Base-by-base conservation (phyloP, 2,797 vertebrate genomes). In the Amphiprion clarkii region DNA sequence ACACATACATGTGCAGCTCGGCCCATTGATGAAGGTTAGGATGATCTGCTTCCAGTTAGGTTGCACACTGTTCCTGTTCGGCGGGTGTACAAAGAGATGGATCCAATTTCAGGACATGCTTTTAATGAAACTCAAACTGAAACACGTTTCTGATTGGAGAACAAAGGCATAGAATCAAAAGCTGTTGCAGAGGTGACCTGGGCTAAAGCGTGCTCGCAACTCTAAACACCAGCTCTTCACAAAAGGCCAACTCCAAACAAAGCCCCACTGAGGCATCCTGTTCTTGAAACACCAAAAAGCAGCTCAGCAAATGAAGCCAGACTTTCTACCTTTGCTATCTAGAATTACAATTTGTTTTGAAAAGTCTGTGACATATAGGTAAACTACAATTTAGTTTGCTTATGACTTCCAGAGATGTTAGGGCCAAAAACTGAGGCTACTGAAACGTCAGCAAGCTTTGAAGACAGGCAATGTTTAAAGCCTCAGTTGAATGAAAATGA, bases 101-200 rank as follows among this genome's bases (percentile, higher is more conserved):
- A 89, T 94, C 92, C 76, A 75, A 72, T 94, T 94, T 93, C 91
- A 89, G 83, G 92, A 94, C 89, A 85, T 93, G 94, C 93, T 94
- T 94, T 92, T 93, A 92, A 94, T 95, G 93, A 92, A 94, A 93
- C 88, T 91, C 92, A 90, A 94, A 94, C 89, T 87, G 89, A 92
- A 94, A 92, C 90, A 87, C 86, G 78, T 92, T 91, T 90, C 78
- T 86, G 85, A 93, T 88, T 87, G 89, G 85, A 92, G 90, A 95
- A 93, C 92, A 94, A 94, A 94, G 93, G 48, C 27, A 0, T 29
- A 40, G 76, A 89, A 87, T 88, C 82, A 55, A 90, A 90, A 81
- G 87, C 81, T 60, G 85, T 79, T 86, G 77, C 77, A 69, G 87
- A 83, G 85, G 87, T 90, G 88, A 93, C 87, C 88, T 12, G 69